Percentiles rank a stretch among this genome's conserved stretches.
These are phyloP conservation scores for Plecotus auritus DNA, from an alignment of 2,113 vertebrate genomes.

Conservation along the genomic window DNA sequence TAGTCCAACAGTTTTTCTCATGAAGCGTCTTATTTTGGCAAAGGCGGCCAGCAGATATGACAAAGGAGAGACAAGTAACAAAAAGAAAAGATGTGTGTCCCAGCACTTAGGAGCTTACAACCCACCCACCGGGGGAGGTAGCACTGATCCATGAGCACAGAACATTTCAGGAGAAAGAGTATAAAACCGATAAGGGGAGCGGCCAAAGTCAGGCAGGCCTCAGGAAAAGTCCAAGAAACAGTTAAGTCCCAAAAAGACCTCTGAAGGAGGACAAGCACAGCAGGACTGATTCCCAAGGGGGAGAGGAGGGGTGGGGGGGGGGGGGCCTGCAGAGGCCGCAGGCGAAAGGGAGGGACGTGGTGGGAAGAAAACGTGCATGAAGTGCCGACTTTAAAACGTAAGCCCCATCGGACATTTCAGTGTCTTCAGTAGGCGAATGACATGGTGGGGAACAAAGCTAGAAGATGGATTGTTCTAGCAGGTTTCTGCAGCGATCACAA, in stretches of 20 bases:
- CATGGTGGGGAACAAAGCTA: not conserved
- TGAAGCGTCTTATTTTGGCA: not conserved
- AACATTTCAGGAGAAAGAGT: not conserved
- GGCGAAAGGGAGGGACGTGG: not conserved
- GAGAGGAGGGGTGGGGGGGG: rapidly evolving
- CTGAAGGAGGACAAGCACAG: not conserved
- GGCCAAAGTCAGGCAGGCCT: not conserved
- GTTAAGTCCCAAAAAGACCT: not conserved
- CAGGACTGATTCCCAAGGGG: not conserved
- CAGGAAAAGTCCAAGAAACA: not conserved
- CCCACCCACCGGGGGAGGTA: not conserved
- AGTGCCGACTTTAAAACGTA: not conserved
- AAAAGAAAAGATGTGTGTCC: not conserved
- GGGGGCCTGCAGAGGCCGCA: not conserved
- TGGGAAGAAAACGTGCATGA: not conserved
- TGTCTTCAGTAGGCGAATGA: not conserved
- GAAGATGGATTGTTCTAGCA: not conserved
- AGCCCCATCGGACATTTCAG: not conserved
- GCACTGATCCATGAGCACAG: not conserved
- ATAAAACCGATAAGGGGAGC: not conserved
- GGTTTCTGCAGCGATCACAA: not conserved
- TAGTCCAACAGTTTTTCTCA: not conserved
- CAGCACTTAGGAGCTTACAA: not conserved
- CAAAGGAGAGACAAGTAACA: not conserved
- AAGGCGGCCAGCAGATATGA: not conserved